Evolutionary conservation across 2,113 vertebrate species (phyloP).

Genomic region (Saguinus imperator): DNA sequence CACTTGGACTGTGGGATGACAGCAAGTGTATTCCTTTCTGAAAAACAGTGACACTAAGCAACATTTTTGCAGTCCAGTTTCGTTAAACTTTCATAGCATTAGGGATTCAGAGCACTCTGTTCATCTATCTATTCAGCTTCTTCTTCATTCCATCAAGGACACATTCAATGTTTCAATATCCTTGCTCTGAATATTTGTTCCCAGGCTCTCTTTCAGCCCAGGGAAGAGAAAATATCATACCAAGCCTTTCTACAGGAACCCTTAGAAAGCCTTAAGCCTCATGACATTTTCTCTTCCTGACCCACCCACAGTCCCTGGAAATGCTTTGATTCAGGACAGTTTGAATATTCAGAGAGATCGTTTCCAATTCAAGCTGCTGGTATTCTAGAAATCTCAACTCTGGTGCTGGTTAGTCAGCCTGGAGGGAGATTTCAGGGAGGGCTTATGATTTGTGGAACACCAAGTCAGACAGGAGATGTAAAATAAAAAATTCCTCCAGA

Average conservation of each 20-base stretch:
- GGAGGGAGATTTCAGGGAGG: not conserved
- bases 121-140: not conserved
- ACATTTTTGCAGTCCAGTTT: not conserved
- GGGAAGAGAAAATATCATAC: not conserved
- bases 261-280: not conserved
- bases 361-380: not conserved
- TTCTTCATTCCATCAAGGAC: not conserved
- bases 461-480: too few relatives aligned
- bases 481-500: not conserved
- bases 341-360: not conserved
- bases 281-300: not conserved
- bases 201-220: not conserved
- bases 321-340: not conserved
- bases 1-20: not conserved
- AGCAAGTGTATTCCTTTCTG: not conserved
- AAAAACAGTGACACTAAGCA: not conserved
- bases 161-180: not conserved
- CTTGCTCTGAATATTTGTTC: not conserved
- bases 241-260: not conserved
- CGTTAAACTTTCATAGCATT: not conserved
- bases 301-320: not conserved
- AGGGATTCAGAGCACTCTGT: not conserved
- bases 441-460: not conserved
- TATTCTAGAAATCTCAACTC: not conserved
- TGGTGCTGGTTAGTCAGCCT: not conserved